Base-by-base conservation (phyloP, 2,113 vertebrate species). In the Hippocampus abdominalis region DNA sequence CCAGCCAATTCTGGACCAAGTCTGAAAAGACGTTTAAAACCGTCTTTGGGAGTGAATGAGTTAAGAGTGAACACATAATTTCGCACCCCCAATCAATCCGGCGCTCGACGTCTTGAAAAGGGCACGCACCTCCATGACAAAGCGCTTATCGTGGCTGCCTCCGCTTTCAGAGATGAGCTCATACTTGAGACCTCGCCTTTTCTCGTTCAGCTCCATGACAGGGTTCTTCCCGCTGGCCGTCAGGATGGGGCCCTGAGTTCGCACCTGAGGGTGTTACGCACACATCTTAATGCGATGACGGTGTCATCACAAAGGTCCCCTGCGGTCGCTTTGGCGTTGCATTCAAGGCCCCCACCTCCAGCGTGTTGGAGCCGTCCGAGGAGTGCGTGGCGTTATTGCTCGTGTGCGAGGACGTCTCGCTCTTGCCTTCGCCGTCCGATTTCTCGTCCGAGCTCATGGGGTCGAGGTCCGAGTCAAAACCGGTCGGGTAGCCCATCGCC, bases 211-310 rank as follows among this genome's bases (percentile, higher is more conserved):
- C 90, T 99, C 97, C 97, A 99, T 99, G 76, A 99, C 97, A 0
- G 97, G 97, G 84, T 99, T 99, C 92, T 99, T 99, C 76, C 97
- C 97, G 68, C 97, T 98, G 25, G 97, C 97, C 60, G 97, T 99
- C 86, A 99, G 94, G 72, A 99, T 98, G 79, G 97, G 97, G 89
- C 97, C 97, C 95, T 98, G 97, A 95, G 97, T 99, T 95, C 97
- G 92, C 85, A 98, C 95, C 96, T 98, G 12, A 18, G 23, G 23
- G 4, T 9, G 53, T 56, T 12, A 56, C 54, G 20, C 51, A 23
- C 20, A 8, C 7, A 23, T 57, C 12, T 10, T 10, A 44, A 44
- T 44, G 10, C 32, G 32, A 36, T 36, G 32, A 36, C 32, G 32
- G 32, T 36, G 32, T 36, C 32, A 6, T 36, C 32, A 6, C 5